Evolutionary conservation across 2,113 vertebrate species (phyloP).

Genomic region (Macrotus californicus): DNA sequence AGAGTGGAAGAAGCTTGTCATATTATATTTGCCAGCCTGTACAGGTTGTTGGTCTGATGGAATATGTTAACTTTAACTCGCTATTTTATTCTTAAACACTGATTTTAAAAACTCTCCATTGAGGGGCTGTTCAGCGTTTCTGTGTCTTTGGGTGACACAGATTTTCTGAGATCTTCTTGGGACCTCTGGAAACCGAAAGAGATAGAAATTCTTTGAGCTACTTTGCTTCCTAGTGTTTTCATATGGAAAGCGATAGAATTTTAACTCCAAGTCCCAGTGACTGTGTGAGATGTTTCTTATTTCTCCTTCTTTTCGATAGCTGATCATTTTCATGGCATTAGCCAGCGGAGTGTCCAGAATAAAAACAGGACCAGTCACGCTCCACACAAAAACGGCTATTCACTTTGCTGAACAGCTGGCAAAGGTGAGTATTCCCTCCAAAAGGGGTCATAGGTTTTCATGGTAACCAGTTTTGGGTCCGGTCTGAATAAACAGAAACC

Average conservation of each 20-base stretch:
- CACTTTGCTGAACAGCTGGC: slow-evolving; percentile 94
- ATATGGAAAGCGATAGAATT: not conserved
- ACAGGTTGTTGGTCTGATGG: not conserved
- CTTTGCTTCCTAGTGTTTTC: slow-evolving; percentile 18
- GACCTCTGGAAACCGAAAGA: not conserved
- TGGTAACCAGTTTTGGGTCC: not conserved
- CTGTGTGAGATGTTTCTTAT: slow-evolving; percentile 24
- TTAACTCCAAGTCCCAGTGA: not conserved
- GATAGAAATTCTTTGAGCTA: not conserved
- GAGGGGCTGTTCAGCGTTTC: not conserved
- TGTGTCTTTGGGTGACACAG: not conserved
- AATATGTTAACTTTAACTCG: not conserved
- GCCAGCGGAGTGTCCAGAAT: slow-evolving; percentile 93
- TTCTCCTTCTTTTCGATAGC: slow-evolving; percentile 74
- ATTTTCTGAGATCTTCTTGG: not conserved
- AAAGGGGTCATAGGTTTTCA: not conserved
- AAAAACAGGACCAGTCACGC: slow-evolving; percentile 90
- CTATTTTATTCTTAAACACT: not conserved
- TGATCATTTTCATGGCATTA: slow-evolving; percentile 97
- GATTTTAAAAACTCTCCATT: not conserved
- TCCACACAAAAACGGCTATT: slow-evolving; percentile 95
- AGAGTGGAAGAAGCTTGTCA: not conserved
- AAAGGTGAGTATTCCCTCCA: slow-evolving; percentile 79
- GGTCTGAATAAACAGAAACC: not conserved
- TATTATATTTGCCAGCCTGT: not conserved